Percentiles rank a stretch among this genome's conserved stretches.
Evolutionary conservation across 2,113 vertebrate genomes (phyloP).

Genomic region (Rhinoptilus africanus): DNA sequence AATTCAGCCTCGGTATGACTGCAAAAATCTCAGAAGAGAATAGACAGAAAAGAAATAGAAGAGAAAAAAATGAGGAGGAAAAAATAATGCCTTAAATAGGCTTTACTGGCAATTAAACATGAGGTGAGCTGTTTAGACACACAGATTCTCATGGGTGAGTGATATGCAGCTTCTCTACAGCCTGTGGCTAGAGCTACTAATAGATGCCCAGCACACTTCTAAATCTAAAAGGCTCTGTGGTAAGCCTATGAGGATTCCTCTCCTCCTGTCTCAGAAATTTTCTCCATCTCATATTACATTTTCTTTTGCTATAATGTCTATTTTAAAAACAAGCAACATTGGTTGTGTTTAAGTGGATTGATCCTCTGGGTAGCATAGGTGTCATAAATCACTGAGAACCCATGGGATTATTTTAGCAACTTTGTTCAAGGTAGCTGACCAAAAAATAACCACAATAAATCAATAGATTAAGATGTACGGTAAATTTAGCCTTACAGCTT

Average conservation of each 20-base stretch:
- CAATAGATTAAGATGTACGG: neutral
- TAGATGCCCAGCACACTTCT: neutral
- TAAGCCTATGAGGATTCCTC: neutral
- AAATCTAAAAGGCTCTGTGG: neutral
- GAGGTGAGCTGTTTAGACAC: neutral
- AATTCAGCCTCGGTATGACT: fast-evolving
- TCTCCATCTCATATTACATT: neutral
- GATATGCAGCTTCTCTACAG: neutral
- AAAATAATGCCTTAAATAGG: neutral
- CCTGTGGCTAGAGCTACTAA: neutral
- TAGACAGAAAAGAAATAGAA: neutral
- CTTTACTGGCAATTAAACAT: conserved; percentile 26
- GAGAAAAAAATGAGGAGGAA: neutral
- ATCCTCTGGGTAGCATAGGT: neutral
- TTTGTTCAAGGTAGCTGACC: neutral
- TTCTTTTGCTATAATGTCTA: neutral
- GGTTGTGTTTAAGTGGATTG: neutral
- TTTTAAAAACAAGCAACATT: neutral
- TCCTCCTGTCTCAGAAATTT: neutral
- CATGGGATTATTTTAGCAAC: neutral
- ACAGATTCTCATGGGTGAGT: neutral
- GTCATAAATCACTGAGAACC: neutral
- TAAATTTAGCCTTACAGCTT: neutral
- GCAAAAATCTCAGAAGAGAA: neutral
- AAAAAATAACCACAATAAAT: neutral